phyloP scores from a whole-genome alignment of 2,113 vertebrate species.

The Hirundichthys speculiger region DNA sequence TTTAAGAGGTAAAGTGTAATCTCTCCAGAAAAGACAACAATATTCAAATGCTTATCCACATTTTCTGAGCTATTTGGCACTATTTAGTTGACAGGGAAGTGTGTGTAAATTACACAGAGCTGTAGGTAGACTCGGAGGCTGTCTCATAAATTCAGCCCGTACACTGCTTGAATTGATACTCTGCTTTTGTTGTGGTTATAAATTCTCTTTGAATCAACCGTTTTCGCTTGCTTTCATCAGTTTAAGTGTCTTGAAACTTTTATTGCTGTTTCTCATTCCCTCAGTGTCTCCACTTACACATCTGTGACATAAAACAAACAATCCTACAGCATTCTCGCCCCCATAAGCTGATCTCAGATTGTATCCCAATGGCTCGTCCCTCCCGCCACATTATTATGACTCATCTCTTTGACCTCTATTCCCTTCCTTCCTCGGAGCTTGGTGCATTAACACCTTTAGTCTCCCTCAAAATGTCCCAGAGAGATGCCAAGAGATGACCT shows the following conservation, averaged over 20 bases:
- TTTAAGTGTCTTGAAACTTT: too few relatives aligned
- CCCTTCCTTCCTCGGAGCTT: slow-evolving; percentile 43
- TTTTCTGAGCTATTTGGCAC: slow-evolving; percentile 56
- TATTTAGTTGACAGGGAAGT: slow-evolving; percentile 62
- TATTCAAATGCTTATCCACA: slow-evolving; percentile 49
- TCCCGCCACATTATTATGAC: slow-evolving; percentile 60
- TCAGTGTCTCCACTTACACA: slow-evolving; percentile 1
- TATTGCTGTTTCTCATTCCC: background rate
- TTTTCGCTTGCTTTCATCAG: too few relatives aligned
- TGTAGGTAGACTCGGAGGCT: slow-evolving; percentile 31
- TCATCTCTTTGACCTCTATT: slow-evolving; percentile 61
- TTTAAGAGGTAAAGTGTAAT: slow-evolving; percentile 60
- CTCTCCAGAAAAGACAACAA: slow-evolving; percentile 39
- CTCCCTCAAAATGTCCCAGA: slow-evolving; percentile 37
- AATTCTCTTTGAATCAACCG: too few relatives aligned
- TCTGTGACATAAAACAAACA: slow-evolving; percentile 16
- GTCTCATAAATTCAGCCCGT: slow-evolving; percentile 38
- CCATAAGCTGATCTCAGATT: slow-evolving; percentile 42
- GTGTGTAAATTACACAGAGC: slow-evolving; percentile 49
- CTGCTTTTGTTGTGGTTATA: slow-evolving; percentile 23
- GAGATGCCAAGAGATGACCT: slow-evolving; percentile 56
- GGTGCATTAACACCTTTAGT: slow-evolving; percentile 47
- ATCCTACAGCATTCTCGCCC: slow-evolving; percentile 12
- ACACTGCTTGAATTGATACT: slow-evolving; percentile 16
- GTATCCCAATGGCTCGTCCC: slow-evolving; percentile 42